Percentiles rank a stretch among this genome's conserved stretches.
phyloP scores from a whole-genome alignment of 2,113 vertebrate genomes.

The Leucopsar rothschildi region DNA sequence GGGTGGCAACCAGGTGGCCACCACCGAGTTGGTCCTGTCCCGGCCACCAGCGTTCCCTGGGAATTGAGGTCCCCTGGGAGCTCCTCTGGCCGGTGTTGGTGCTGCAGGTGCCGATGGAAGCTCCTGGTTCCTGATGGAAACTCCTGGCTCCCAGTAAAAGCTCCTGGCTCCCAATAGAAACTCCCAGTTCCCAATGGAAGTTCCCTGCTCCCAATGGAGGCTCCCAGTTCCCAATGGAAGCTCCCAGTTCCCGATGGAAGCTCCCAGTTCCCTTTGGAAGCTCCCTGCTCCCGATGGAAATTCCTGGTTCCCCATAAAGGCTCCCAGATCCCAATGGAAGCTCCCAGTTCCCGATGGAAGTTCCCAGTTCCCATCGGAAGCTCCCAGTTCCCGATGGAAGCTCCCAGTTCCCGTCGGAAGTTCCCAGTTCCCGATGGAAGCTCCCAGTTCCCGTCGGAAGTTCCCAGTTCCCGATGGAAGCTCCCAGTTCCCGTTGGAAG shows the following conservation, averaged over 20 bases:
- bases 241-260: too few species aligned
- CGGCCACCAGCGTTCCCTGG: accelerated
- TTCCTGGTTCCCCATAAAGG: too few species aligned
- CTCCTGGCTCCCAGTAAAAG: too few species aligned
- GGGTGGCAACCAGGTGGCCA: accelerated
- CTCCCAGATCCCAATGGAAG: too few species aligned
- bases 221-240: accelerated
- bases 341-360: too few species aligned
- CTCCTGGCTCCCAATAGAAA: too few species aligned
- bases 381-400: too few species aligned
- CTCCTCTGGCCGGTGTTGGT: accelerated
- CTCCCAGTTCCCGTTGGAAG: background rate
- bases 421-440: accelerated
- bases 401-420: background rate
- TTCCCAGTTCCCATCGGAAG: too few species aligned
- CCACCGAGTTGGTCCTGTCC: accelerated
- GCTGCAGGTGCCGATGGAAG: background rate
- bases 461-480: constrained; percentile 29
- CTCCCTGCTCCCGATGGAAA: too few species aligned
- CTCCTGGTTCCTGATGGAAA: background rate
- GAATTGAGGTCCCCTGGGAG: accelerated
- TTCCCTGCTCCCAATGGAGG: accelerated
- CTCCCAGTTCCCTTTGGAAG: too few species aligned
- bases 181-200: background rate
- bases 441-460: background rate